These are phyloP conservation scores for Thrips palmi DNA, from an alignment of 1,140 invertebrate species.

Conservation along the genomic window DNA sequence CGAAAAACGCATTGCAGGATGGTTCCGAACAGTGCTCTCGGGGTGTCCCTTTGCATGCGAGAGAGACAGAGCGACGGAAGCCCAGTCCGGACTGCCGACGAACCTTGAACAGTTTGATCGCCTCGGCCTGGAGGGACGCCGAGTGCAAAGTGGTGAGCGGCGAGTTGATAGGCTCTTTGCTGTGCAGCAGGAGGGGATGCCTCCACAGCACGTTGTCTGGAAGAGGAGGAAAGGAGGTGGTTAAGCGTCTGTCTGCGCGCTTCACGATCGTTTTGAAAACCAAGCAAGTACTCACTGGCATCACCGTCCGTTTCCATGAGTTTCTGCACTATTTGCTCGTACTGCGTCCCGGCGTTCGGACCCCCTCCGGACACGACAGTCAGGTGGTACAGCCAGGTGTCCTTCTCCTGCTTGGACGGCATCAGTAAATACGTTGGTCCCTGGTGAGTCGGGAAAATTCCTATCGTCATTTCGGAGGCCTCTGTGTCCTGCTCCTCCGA, in stretches of 20 bases:
- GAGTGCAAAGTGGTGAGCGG: slow-evolving; percentile 74
- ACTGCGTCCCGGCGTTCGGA: slow-evolving; percentile 77
- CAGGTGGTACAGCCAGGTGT: slow-evolving; percentile 86
- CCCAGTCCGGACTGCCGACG: not conserved
- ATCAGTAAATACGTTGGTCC: slow-evolving; percentile 84
- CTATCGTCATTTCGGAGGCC: slow-evolving; percentile 61
- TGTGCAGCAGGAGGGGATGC: slow-evolving; percentile 78
- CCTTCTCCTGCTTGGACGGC: slow-evolving; percentile 67
- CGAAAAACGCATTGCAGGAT: not conserved
- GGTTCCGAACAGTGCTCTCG: not conserved
- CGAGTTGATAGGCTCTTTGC: slow-evolving; percentile 69
- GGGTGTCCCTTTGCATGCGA: not conserved
- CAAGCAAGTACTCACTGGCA: slow-evolving; percentile 41
- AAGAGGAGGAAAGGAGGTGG: slow-evolving; percentile 18
- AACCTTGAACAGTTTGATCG: slow-evolving; percentile 88
- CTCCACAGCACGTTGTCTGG: slow-evolving; percentile 80
- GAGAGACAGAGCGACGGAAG: not conserved
- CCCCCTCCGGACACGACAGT: slow-evolving; percentile 86
- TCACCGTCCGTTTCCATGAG: slow-evolving; percentile 90
- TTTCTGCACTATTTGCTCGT: slow-evolving; percentile 84
- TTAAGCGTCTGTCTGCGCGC: not conserved
- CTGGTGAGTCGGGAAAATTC: slow-evolving; percentile 80
- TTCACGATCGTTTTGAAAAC: not conserved
- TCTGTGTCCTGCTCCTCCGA: slow-evolving; percentile 70
- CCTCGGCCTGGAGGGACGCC: slow-evolving; percentile 68